Conservation (phyloP, 92 coral and sea anemone species). For the Bergia puertoricense region DNA sequence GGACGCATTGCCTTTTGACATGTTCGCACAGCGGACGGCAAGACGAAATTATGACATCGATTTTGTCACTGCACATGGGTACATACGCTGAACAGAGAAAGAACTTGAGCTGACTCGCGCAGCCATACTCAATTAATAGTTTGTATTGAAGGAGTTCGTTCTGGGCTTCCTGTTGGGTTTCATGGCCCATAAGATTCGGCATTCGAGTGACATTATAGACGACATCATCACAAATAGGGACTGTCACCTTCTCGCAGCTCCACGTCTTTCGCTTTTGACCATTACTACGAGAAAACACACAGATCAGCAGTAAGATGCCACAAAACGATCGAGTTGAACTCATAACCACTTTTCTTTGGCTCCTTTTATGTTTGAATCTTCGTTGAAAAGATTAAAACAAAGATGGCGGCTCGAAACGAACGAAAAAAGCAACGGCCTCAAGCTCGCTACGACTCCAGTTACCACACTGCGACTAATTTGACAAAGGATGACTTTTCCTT, state of each 20-base stretch:
- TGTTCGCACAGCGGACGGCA: constrained; percentile 97
- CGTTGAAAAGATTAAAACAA: constrained; percentile 40
- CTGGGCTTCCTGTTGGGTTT: constrained; percentile 77
- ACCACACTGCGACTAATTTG: not conserved
- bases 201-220: constrained; percentile 92
- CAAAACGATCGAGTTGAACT: constrained; percentile 29
- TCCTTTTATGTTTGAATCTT: constrained; percentile 5
- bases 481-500: not conserved
- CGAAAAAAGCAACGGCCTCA: not conserved
- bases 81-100: constrained; percentile 95
- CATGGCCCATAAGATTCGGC: constrained; percentile 87
- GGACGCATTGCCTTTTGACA: constrained; percentile 80
- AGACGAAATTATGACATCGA: constrained; percentile 73
- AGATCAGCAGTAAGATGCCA: constrained; percentile 30
- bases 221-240: constrained; percentile 56
- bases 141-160: constrained; percentile 60
- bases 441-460: not conserved
- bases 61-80: constrained; percentile 87
- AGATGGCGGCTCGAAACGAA: constrained; percentile 37
- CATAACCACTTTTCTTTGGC: constrained; percentile 21
- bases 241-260: constrained; percentile 81
- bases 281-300: constrained; percentile 47
- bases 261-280: constrained; percentile 55
- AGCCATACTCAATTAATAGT: constrained; percentile 71
- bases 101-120: constrained; percentile 85